Percentiles rank a stretch among this genome's conserved stretches.
Evolutionary conservation across 2,113 vertebrate species (phyloP).

Genomic region (Corvus hawaiiensis): DNA sequence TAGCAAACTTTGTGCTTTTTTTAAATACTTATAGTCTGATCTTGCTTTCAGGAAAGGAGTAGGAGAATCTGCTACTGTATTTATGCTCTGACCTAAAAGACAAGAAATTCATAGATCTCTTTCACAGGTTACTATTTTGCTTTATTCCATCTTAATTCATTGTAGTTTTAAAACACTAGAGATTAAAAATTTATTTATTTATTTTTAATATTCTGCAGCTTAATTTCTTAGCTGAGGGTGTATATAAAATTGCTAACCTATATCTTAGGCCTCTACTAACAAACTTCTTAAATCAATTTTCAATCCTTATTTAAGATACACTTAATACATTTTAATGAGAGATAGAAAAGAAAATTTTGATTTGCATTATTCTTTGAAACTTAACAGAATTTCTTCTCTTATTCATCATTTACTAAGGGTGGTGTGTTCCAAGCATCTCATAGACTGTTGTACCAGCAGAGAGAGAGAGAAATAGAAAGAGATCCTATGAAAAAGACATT

Average conservation of each 20-base stretch:
- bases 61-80: neutral
- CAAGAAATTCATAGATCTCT: neutral
- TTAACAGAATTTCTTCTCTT: neutral
- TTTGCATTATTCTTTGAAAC: neutral
- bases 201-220: neutral
- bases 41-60: neutral
- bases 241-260: neutral
- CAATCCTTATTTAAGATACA: neutral
- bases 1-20: neutral
- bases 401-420: neutral
- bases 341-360: neutral
- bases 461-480: neutral
- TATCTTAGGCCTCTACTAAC: neutral
- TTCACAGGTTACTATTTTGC: neutral
- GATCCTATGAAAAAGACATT: neutral
- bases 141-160: neutral
- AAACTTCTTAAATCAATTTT: neutral
- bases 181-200: neutral
- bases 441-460: neutral
- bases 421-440: neutral
- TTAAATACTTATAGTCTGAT: neutral
- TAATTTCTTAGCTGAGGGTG: neutral
- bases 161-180: neutral
- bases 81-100: neutral
- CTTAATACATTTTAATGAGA: neutral